phyloP scores from a whole-genome alignment of 1,140 invertebrate genomes.

The Leptopilina boulardi region DNA sequence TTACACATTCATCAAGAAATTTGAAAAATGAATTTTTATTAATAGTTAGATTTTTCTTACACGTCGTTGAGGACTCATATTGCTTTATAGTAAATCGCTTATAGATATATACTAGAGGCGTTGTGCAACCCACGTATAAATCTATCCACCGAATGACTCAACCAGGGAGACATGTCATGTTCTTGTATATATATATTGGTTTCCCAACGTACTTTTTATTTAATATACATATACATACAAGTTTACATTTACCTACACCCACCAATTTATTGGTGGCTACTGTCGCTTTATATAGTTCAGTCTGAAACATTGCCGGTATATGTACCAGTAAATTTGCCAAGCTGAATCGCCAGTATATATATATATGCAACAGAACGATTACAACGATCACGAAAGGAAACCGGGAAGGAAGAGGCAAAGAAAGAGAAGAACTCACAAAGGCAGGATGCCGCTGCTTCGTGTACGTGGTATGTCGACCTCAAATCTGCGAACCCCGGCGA shows the following conservation, averaged over 20 bases:
- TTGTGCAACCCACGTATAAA: neutral
- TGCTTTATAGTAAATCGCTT: neutral
- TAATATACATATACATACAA: too few species aligned
- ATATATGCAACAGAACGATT: conserved; percentile 38
- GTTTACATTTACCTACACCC: conserved; percentile 11
- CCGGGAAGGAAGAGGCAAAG: conserved; percentile 36
- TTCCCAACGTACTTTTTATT: conserved; percentile 37
- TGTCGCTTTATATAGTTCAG: conserved; percentile 37
- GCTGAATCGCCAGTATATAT: conserved; percentile 47
- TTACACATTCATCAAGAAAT: too few species aligned
- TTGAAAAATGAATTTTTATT: neutral
- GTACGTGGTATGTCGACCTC: conserved; percentile 50
- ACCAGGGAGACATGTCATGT: neutral
- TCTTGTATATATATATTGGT: conserved; percentile 11
- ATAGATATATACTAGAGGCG: conserved; percentile 9
- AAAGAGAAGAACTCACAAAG: conserved; percentile 57
- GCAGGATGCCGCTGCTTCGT: conserved; percentile 57
- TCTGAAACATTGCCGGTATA: neutral
- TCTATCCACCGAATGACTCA: conserved; percentile 20
- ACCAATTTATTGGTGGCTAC: conserved; percentile 36
- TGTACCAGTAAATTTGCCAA: conserved; percentile 40
- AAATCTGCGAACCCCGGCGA: conserved; percentile 57
- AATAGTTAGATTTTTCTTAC: neutral
- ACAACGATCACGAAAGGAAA: conserved; percentile 21
- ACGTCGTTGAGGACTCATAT: neutral